Percentiles rank a stretch among this genome's conserved stretches.
Evolutionary conservation across 2,888 invertebrate species (phyloP).

Genomic region (Lasioglossum calceatum): DNA sequence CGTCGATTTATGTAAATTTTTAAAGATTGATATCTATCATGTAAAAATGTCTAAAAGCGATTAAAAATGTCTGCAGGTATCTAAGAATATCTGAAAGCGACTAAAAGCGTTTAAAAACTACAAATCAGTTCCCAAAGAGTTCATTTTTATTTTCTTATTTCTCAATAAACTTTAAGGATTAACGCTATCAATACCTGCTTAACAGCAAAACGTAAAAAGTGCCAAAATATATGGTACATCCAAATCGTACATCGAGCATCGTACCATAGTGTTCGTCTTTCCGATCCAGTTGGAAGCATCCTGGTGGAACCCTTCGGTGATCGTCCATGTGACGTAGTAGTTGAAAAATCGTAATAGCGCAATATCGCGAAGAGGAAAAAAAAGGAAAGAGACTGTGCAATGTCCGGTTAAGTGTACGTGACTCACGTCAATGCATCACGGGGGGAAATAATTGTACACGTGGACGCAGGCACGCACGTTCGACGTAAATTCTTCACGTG

Average conservation of each 20-base stretch:
- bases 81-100: no score
- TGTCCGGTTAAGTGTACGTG: conserved; percentile 57
- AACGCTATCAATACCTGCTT: no score
- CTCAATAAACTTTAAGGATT: no score
- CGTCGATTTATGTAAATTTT: not conserved
- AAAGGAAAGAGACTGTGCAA: conserved; percentile 27
- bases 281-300: not conserved
- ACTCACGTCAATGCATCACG: conserved; percentile 65
- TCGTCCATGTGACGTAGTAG: not conserved
- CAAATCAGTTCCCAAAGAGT: no score
- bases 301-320: not conserved
- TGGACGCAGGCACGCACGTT: conserved; percentile 63
- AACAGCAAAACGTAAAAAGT: not conserved
- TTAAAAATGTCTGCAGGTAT: no score
- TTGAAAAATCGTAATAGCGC: conserved; percentile 25
- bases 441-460: conserved; percentile 63
- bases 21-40: not conserved
- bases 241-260: no score
- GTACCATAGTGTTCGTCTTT: not conserved
- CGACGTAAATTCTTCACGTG: conserved; percentile 68
- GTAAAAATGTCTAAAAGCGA: not conserved
- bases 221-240: not conserved
- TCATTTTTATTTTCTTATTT: no score
- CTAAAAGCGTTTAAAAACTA: no score
- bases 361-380: conserved; percentile 2